Percentiles rank a stretch among this genome's conserved stretches.
phyloP scores from a whole-genome alignment of 2,113 vertebrate genomes.

The Eonycteris spelaea region DNA sequence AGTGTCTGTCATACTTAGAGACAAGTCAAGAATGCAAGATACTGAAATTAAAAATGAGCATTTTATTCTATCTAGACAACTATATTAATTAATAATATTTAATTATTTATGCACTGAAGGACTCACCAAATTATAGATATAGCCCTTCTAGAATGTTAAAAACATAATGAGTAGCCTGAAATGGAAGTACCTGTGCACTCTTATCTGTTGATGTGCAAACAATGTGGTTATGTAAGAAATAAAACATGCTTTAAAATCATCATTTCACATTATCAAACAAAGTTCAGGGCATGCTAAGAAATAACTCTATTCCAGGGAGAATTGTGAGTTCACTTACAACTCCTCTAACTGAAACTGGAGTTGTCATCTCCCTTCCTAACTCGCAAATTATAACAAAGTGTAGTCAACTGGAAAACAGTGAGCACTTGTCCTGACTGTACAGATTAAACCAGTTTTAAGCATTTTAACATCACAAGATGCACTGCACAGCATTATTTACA shows the following conservation, averaged over 20 bases:
- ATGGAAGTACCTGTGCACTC: background rate
- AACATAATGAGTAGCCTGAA: background rate
- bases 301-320: slow-evolving; percentile 1
- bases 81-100: background rate
- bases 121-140: slow-evolving; percentile 10
- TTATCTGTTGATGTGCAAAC: slow-evolving; percentile 3
- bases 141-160: slow-evolving; percentile 17
- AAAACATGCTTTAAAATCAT: slow-evolving; percentile 26
- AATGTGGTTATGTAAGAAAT: background rate
- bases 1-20: background rate
- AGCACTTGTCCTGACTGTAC: background rate
- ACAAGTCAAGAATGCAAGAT: background rate
- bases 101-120: background rate
- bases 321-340: background rate
- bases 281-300: background rate
- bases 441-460: background rate
- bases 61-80: slow-evolving; percentile 4
- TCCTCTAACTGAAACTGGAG: slow-evolving; percentile 27
- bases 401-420: slow-evolving; percentile 42
- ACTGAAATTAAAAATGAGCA: slow-evolving; percentile 24
- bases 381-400: background rate
- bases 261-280: slow-evolving; percentile 1
- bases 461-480: background rate
- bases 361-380: slow-evolving; percentile 11
- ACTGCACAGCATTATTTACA: background rate